phyloP scores from a whole-genome alignment of 2,113 vertebrate species.

The Hiodon tergisus region DNA sequence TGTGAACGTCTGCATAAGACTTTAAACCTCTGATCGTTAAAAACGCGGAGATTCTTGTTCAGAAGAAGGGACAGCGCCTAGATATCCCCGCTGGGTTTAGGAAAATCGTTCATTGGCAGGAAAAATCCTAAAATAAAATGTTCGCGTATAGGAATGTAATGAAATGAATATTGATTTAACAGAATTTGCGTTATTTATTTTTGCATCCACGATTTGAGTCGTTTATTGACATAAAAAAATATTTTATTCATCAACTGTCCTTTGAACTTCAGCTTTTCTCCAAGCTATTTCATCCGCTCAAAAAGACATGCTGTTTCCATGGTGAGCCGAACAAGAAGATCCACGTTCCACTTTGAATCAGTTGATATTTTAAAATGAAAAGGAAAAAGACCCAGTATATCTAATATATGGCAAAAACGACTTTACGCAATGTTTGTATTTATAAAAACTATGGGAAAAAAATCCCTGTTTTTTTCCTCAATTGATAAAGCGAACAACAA shows the following conservation, averaged over 20 bases:
- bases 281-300: neutral
- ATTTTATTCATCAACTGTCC: neutral
- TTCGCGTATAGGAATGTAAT: neutral
- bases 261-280: neutral
- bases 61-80: conserved; percentile 59
- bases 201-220: neutral
- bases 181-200: neutral
- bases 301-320: conserved; percentile 16
- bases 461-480: no score
- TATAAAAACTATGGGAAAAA: no score
- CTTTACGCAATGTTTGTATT: no score
- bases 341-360: neutral
- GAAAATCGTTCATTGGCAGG: neutral
- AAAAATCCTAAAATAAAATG: conserved; percentile 11
- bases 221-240: neutral
- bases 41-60: conserved; percentile 29
- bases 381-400: neutral
- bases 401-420: no score
- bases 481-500: no score
- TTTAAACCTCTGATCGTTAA: neutral
- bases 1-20: neutral
- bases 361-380: neutral
- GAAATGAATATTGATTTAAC: neutral
- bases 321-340: neutral
- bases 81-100: neutral